phyloP scores from a whole-genome alignment of 1,140 invertebrate genomes.

The Plutomurus gul region DNA sequence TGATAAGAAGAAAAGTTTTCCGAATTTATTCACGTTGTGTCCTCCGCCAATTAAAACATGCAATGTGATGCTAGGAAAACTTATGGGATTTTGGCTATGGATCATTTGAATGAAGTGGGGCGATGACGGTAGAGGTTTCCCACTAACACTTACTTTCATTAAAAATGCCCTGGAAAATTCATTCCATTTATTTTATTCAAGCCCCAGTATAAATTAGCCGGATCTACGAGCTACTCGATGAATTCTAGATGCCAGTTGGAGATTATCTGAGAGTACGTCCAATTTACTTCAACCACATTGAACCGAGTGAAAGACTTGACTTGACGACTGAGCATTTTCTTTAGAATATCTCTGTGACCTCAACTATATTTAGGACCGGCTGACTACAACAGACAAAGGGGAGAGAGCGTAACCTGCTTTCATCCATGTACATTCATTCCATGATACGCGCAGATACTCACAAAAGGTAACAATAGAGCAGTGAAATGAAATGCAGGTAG shows the following conservation, averaged over 20 bases:
- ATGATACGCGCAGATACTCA: no score
- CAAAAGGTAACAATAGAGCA: neutral
- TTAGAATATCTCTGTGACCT: no score
- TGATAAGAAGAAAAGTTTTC: neutral
- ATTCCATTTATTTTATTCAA: slow-evolving; percentile 26
- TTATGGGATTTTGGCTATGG: neutral
- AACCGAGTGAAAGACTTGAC: no score
- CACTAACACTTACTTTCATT: slow-evolving; percentile 10
- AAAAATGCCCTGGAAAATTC: neutral
- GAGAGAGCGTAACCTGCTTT: no score
- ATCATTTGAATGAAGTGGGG: neutral
- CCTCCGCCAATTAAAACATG: slow-evolving; percentile 5
- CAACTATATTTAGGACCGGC: no score
- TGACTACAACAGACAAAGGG: no score
- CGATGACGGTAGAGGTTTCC: neutral
- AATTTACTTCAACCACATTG: no score
- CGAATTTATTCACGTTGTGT: neutral
- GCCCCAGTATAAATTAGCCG: neutral
- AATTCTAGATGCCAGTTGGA: slow-evolving; percentile 3
- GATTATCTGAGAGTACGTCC: slow-evolving; percentile 1
- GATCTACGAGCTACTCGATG: neutral
- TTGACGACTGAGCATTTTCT: no score
- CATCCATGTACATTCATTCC: no score
- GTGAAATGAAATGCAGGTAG: neutral
- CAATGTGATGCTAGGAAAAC: slow-evolving; percentile 1